These are phyloP conservation scores for Bufotes viridis DNA, from an alignment of 2,797 vertebrate genomes.

Conservation along the genomic window DNA sequence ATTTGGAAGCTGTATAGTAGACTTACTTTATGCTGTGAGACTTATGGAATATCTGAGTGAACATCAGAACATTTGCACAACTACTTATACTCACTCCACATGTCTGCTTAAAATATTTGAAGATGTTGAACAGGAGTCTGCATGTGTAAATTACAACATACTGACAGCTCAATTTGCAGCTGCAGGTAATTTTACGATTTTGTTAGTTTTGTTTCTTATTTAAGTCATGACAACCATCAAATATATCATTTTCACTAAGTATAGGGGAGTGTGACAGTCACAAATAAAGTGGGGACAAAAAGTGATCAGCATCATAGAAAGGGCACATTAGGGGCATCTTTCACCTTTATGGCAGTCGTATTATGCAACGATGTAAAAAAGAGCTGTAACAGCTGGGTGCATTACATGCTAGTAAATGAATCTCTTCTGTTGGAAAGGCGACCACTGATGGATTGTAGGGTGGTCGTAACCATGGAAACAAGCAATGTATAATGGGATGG, in stretches of 20 bases:
- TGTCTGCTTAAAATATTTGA: constrained; percentile 4
- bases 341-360: too few relatives aligned
- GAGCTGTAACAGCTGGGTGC: too few relatives aligned
- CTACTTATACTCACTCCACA: neutral
- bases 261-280: neutral
- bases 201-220: constrained; percentile 23
- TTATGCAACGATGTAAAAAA: too few relatives aligned
- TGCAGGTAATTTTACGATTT: constrained; percentile 7
- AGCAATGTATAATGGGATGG: too few relatives aligned
- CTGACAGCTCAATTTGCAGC: constrained; percentile 29
- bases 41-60: neutral
- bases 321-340: too few relatives aligned
- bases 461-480: too few relatives aligned
- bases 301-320: neutral
- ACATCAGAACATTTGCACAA: neutral
- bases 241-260: constrained; percentile 4
- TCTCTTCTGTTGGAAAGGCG: too few relatives aligned
- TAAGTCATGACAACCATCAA: constrained; percentile 19
- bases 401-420: too few relatives aligned
- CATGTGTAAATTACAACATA: constrained; percentile 34
- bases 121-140: neutral
- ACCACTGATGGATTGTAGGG: too few relatives aligned
- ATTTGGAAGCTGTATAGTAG: neutral
- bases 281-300: neutral
- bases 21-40: neutral